Conservation (phyloP, 2,797 vertebrate genomes). For the Choloepus didactylus region DNA sequence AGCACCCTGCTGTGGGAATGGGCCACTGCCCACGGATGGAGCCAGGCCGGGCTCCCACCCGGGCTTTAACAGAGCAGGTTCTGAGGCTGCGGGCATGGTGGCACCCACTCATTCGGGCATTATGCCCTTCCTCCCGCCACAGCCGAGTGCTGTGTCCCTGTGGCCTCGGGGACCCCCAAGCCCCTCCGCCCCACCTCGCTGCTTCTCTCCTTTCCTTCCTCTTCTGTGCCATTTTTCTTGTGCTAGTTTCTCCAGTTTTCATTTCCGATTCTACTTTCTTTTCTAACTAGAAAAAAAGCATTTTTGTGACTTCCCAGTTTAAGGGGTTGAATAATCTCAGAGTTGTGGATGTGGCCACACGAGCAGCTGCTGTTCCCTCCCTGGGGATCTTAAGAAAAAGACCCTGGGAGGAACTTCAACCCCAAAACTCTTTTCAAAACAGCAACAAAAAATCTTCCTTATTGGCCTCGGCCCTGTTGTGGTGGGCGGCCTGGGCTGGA, state of each 20-base stretch:
- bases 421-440: not conserved
- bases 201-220: not conserved
- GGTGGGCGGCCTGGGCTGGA: no score
- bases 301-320: not conserved
- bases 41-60: no score
- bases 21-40: no score
- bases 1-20: not conserved
- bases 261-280: not conserved
- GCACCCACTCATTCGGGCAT: no score
- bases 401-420: not conserved
- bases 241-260: not conserved
- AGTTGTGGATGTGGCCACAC: no score
- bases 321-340: not conserved
- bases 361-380: not conserved
- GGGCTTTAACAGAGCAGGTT: no score
- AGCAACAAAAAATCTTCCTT: not conserved
- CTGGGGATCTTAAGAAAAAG: not conserved
- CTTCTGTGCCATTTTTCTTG: not conserved
- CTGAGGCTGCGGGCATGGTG: no score
- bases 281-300: not conserved
- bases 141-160: not conserved
- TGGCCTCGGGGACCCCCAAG: not conserved
- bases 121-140: no score
- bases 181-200: no score
- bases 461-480: not conserved